A percentile compares a stretch with the other conserved stretches of the same genome.
These are phyloP conservation scores for Petaurus breviceps DNA, from an alignment of 2,113 vertebrate species.

Conservation along the genomic window DNA sequence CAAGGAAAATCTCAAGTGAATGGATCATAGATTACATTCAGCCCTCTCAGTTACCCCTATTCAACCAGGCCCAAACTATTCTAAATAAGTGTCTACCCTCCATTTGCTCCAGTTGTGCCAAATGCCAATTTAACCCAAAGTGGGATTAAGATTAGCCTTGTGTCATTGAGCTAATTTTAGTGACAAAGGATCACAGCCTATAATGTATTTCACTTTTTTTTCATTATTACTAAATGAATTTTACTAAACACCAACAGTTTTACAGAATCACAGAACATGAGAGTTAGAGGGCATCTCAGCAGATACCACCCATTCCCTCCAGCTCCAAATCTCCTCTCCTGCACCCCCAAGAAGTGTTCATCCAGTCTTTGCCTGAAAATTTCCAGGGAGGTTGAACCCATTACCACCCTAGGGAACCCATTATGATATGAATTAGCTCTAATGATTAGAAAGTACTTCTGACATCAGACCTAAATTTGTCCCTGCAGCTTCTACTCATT, in stretches of 20 bases:
- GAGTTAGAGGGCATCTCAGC: background rate
- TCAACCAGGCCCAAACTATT: background rate
- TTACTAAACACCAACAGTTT: background rate
- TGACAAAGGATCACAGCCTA: background rate
- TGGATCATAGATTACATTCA: background rate
- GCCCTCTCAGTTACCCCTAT: background rate
- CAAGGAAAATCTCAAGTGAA: background rate
- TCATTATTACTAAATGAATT: background rate
- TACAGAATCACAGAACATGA: background rate
- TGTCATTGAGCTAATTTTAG: background rate
- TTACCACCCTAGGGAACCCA: background rate
- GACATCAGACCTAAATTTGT: background rate
- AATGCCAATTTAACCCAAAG: background rate
- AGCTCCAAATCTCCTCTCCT: background rate
- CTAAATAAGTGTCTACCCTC: background rate
- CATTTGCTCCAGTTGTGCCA: background rate
- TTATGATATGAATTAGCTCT: background rate
- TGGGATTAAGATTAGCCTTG: background rate
- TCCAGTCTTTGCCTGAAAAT: background rate
- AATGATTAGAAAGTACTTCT: background rate
- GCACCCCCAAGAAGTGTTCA: background rate
- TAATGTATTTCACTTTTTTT: background rate
- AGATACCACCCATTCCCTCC: background rate
- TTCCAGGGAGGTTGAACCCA: background rate
- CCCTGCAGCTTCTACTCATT: background rate